Evolutionary conservation across 1,140 invertebrate genomes (phyloP).

Genomic region (Drosophila ironensis): DNA sequence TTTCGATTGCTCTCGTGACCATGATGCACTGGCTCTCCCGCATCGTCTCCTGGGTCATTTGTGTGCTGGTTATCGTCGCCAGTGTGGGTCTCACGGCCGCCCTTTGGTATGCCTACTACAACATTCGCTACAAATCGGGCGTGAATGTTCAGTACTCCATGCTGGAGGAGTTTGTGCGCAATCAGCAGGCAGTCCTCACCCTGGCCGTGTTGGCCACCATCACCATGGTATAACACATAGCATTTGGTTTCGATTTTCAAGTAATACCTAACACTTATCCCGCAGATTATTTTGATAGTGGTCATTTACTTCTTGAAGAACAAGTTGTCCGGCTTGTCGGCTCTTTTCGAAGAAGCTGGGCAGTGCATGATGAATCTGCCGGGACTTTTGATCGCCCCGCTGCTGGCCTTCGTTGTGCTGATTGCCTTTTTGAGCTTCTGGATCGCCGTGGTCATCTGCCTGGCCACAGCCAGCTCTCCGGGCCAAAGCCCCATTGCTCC

Average conservation of each 20-base stretch:
- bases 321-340: constrained; percentile 89
- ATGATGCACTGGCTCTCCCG: constrained; percentile 92
- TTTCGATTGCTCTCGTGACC: constrained; percentile 91
- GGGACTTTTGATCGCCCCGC: constrained; percentile 92
- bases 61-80: constrained; percentile 89
- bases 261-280: too few relatives aligned
- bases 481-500: constrained; percentile 78
- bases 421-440: constrained; percentile 92
- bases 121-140: constrained; percentile 85
- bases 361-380: constrained; percentile 92
- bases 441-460: constrained; percentile 90
- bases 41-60: constrained; percentile 93
- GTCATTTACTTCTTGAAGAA: constrained; percentile 91
- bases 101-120: constrained; percentile 94
- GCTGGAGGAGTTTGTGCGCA: constrained; percentile 91
- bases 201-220: constrained; percentile 94
- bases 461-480: constrained; percentile 84
- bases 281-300: constrained; percentile 90
- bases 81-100: constrained; percentile 89
- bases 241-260: background rate
- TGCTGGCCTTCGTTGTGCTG: constrained; percentile 92
- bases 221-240: constrained; percentile 82
- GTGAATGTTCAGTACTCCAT: constrained; percentile 55
- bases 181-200: constrained; percentile 91
- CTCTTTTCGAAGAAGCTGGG: constrained; percentile 93